phyloP scores from a whole-genome alignment of 1,140 invertebrate species.

The Polypedilum pembai region DNA sequence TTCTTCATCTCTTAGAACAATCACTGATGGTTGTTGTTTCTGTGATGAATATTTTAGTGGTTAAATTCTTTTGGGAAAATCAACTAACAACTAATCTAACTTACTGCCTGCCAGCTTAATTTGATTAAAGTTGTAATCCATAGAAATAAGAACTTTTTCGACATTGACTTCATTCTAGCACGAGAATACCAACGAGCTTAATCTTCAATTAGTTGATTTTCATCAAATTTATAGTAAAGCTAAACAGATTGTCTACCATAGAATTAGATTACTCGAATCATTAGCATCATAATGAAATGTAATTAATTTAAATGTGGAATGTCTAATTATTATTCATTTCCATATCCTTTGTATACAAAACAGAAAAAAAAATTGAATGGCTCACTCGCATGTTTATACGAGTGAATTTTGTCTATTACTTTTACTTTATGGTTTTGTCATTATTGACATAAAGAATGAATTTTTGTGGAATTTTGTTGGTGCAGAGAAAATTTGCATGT shows the following conservation, averaged over 20 bases:
- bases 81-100: not conserved
- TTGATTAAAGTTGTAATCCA: not conserved
- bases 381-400: too few species aligned
- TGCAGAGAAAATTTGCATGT: too few species aligned
- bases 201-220: too few species aligned
- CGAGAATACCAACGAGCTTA: not conserved
- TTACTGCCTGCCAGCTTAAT: not conserved
- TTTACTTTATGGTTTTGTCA: too few species aligned
- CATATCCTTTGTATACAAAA: too few species aligned
- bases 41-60: not conserved
- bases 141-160: not conserved
- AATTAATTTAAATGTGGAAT: not conserved
- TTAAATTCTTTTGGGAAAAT: not conserved
- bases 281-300: not conserved
- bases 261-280: not conserved
- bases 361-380: too few species aligned
- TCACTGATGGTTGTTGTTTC: not conserved
- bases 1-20: not conserved
- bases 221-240: too few species aligned
- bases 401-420: too few species aligned
- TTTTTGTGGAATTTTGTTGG: too few species aligned
- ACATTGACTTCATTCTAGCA: not conserved
- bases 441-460: too few species aligned
- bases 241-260: too few species aligned
- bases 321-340: not conserved